Conservation (phyloP, 2,113 vertebrate species). For the Irena cyanogastra region DNA sequence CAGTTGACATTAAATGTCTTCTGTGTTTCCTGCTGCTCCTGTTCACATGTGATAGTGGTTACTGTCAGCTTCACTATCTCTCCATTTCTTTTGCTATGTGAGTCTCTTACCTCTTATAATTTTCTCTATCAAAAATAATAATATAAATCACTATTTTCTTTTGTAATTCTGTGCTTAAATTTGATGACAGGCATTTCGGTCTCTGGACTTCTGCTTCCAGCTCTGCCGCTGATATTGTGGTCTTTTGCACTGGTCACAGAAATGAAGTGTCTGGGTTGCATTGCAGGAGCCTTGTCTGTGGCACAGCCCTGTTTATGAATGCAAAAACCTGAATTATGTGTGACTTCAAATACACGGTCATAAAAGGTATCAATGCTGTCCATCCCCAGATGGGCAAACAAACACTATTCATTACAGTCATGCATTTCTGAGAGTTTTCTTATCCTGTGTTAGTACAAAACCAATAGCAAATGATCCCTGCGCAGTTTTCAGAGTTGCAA, state of each 20-base stretch:
- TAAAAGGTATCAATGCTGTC: background rate
- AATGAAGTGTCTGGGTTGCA: background rate
- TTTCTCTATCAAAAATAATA: background rate
- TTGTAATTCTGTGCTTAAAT: background rate
- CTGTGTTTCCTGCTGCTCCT: conserved; percentile 32
- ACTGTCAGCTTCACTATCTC: background rate
- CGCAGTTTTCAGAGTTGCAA: background rate
- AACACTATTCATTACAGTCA: background rate
- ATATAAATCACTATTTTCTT: background rate
- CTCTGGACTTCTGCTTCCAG: background rate
- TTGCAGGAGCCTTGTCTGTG: background rate
- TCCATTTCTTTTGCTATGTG: background rate
- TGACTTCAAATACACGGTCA: background rate
- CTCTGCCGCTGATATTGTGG: background rate
- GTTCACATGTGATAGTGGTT: background rate
- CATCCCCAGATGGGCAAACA: background rate
- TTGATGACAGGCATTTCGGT: background rate
- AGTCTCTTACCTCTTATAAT: background rate
- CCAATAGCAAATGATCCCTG: background rate
- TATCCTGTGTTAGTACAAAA: background rate
- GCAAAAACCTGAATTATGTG: background rate
- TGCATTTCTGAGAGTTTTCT: background rate
- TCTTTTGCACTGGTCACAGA: background rate
- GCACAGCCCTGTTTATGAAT: background rate
- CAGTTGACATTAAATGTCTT: conserved; percentile 50